Evolutionary conservation across 2,888 invertebrate species (phyloP), one percentile per base, ranked within the genome.

Genomic region (Polymixis lichenea): DNA sequence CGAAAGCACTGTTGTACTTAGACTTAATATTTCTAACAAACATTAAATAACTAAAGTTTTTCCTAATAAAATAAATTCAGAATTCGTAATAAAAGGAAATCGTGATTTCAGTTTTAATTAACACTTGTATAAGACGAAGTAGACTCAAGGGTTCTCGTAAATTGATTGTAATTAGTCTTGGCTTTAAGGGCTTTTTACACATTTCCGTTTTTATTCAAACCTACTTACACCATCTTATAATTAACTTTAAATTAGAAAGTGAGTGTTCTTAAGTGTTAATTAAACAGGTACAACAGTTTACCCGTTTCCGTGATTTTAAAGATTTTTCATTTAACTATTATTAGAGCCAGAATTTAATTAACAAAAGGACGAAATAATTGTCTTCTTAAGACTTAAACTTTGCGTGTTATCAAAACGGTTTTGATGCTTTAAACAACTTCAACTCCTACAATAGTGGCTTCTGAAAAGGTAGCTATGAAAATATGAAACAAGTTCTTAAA

Each of bases 31-130:
- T 53, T 55, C 15, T 15, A 68, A 62, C 49, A n/a, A 55, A 72
- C 61, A 55, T 43, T 15, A 56, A n/a, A 43, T 15, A 60, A 76
- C 15, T 46, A 46, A 51, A 51, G 38, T 43, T 55, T 51, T 46
- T 4, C 1, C 6, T 53, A 70, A 70, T 28, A 70, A 76, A 67
- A 25, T n/a, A 51, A 72, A 80, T 49, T 28, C 28, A 17, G 32
- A 11, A 66, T 61, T 66, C 13, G 6, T 38, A 70, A 28, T 62
- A 68, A 72, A 84, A 72, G 53, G 25, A 70, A 76, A 75, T 77
- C 77, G 53, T 77, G 79, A 79, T 76, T 87, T 73, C 69, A 76
- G 32, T 77, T 86, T 83, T 86, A 86, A 87, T 87, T 82, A 87
- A 82, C 75, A 82, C 75, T 86, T 73, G 65, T 78, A 80, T 46